Percentiles rank a stretch among this genome's conserved stretches.
Evolutionary conservation across 2,797 vertebrate species (phyloP).

Genomic region (Gorsachius magnificus): DNA sequence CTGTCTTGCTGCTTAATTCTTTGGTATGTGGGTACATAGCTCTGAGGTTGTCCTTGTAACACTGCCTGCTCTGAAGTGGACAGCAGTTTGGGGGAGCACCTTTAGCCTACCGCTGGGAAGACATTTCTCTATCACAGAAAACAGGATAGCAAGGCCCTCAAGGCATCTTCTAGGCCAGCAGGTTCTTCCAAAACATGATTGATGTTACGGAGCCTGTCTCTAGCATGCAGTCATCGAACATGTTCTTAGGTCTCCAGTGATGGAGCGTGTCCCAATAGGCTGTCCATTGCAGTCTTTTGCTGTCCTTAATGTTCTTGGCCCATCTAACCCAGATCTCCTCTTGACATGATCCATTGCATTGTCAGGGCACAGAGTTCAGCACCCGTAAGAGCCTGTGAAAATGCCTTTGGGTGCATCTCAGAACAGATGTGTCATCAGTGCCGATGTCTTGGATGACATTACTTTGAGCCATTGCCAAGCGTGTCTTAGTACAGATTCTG

Average conservation of each 20-base stretch:
- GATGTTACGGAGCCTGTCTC: fast-evolving
- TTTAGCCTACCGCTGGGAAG: neutral
- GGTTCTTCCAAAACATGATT: neutral
- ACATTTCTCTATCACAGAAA: fast-evolving
- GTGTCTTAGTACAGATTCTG: neutral
- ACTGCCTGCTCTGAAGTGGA: neutral
- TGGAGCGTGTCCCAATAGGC: fast-evolving
- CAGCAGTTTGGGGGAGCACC: neutral
- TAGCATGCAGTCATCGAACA: fast-evolving
- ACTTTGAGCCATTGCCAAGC: neutral
- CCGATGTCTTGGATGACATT: neutral
- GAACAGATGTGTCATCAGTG: neutral
- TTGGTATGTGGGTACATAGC: neutral
- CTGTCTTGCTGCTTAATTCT: neutral
- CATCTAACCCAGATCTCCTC: neutral
- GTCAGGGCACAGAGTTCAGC: neutral
- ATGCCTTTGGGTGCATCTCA: neutral
- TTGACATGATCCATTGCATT: neutral
- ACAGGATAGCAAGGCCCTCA: neutral
- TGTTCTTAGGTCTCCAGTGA: neutral
- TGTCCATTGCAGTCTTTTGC: neutral
- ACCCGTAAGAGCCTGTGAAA: neutral
- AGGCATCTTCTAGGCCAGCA: neutral
- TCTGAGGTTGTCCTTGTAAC: neutral
- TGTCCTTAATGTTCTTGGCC: neutral